Percentiles rank a stretch among this genome's conserved stretches.
Evolutionary conservation across 2,113 vertebrate genomes (phyloP).

Genomic region (Phycodurus eques): DNA sequence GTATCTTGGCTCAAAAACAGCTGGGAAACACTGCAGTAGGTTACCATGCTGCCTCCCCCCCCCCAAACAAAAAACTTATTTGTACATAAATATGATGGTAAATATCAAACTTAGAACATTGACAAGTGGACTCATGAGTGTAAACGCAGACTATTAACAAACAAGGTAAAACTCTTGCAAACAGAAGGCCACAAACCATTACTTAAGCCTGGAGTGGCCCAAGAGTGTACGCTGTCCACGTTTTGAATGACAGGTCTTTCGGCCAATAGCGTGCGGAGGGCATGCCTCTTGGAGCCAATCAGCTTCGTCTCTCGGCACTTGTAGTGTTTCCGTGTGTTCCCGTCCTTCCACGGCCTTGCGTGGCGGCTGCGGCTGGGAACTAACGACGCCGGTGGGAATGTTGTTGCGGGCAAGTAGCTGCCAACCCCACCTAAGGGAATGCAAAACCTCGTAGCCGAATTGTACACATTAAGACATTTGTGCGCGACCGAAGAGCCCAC

Average conservation of each 20-base stretch:
- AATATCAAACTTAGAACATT: no score
- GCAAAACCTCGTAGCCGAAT: slow-evolving; percentile 32
- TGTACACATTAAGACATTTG: slow-evolving; percentile 4
- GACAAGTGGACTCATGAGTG: neutral
- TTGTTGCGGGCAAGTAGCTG: slow-evolving; percentile 1
- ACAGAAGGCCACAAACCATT: neutral
- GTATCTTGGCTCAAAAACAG: no score
- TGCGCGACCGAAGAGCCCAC: slow-evolving; percentile 1
- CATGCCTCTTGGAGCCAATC: slow-evolving; percentile 43
- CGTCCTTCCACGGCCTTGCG: slow-evolving; percentile 37
- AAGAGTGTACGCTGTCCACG: neutral
- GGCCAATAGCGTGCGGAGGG: slow-evolving; percentile 33
- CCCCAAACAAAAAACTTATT: no score
- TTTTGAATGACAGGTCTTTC: slow-evolving; percentile 22
- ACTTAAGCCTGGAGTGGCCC: neutral
- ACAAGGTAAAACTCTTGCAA: neutral
- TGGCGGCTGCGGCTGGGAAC: slow-evolving; percentile 15
- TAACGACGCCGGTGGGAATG: slow-evolving; percentile 19
- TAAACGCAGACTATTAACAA: no score
- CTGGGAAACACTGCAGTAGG: no score
- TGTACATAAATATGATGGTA: no score
- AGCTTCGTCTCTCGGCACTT: slow-evolving; percentile 16
- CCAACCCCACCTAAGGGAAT: slow-evolving; percentile 42
- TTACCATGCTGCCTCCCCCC: no score
- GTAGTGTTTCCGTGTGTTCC: slow-evolving; percentile 3